Evolutionary conservation across 1,140 invertebrate species (phyloP), one percentile per base, ranked within the genome.

Genomic region (Mamestra configurata): DNA sequence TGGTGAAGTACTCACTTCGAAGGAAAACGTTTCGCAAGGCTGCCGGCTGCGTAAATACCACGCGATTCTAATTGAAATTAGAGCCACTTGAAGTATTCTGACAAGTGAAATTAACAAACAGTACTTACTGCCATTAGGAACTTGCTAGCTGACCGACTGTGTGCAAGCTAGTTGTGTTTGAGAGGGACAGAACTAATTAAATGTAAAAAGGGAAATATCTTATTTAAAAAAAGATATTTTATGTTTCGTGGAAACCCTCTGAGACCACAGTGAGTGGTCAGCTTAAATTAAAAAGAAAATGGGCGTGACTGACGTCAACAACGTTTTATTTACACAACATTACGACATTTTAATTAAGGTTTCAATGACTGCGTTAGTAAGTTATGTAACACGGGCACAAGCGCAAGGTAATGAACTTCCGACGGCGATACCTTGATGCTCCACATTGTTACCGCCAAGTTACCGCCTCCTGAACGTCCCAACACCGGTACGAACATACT

Each of bases 1-100:
- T n/a, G 11, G 10, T 13, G 0, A 4, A 43, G 10, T 40, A 40
- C 40, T 11, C 13, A 37, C 61, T 35, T 66, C 0, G 35, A 37
- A 66, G 35, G 35, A 3, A 66, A 66, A 40, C 35, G 61, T 66
- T 66, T 20, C 27, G 35, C 35, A 66, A 66, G 61, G 35, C 35
- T n/a, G n/a, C n/a, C n/a, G n/a, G n/a, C 20, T 64, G 61, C n/a
- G 61, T 66, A 66, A 40, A 66, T 43, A 66, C 61, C 61, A 40
- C 61, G 61, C 61, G 61, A 40, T 18, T 40, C 53, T 57, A 57
- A 66, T 66, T 40, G 59, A 10, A 64, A 64, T 37, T 40, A 22
- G 31, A 64, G 35, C 18, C 61, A 66, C 18, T 66, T 22, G 61
- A 40, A 66, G 24, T 20, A 20, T 40, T 37, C 35, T 35, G 31